Percentiles rank a stretch among this genome's conserved stretches.
Conservation (phyloP, 2,113 vertebrate species). For the Amazona vittata region DNA sequence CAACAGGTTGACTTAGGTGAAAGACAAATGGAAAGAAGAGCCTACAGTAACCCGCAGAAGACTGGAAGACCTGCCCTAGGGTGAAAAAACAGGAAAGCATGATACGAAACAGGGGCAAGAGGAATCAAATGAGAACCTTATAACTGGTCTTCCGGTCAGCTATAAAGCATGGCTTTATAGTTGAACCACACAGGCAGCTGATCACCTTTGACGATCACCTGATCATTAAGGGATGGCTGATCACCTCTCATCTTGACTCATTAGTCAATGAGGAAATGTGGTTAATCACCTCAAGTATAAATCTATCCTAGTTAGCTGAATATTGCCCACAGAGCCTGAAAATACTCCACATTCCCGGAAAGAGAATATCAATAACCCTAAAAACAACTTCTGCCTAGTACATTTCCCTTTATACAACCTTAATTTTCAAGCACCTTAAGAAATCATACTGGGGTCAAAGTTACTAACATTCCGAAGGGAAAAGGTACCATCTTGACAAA, state of each 20-base stretch:
- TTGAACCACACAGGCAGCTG: neutral
- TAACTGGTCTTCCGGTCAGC: neutral
- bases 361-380: neutral
- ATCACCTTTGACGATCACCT: neutral
- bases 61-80: neutral
- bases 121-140: neutral
- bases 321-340: neutral
- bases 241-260: neutral
- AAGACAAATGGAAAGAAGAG: neutral
- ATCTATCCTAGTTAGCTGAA: neutral
- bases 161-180: neutral
- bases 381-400: neutral
- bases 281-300: neutral
- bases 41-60: neutral
- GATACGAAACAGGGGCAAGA: neutral
- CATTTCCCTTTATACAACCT: neutral
- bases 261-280: neutral
- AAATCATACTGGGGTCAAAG: neutral
- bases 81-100: neutral
- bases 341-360: neutral
- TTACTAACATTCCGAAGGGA: neutral
- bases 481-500: neutral
- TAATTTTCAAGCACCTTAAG: neutral
- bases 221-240: neutral
- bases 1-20: neutral